Base-by-base conservation (phyloP, 2,113 vertebrate species). In the Halichoerus grypus region DNA sequence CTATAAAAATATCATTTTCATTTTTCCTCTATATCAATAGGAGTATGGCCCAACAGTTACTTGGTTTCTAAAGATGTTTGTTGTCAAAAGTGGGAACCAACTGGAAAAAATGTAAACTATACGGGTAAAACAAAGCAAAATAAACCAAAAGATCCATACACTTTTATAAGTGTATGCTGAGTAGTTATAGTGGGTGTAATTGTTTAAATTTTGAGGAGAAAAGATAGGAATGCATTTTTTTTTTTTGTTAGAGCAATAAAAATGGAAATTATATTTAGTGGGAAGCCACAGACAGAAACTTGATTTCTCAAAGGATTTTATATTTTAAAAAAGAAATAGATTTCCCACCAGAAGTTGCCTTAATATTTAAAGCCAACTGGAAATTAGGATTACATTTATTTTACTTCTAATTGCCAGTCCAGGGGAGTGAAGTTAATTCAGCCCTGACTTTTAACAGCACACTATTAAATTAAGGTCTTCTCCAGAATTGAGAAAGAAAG, bases 181-280 rank as follows among this genome's bases (percentile, higher is more conserved):
- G 1, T 87, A 36, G 26, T 53, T 31, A 36, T 49, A 8, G 14
- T 39, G 15, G 21, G 22, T 91, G 14, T 67, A 61, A 59, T 61
- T 57, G 55, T 57, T 80, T 80, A 85, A 39, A 80, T 81, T 95
- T 93, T 61, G 39, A 86, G 28, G 13, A 93, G 4, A 63, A 4
- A 91, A 59, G 24, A 74, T 49, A 80, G 28, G 18, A 81, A 31
- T 28, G 5, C 15, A 24, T 11, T 8, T n/a, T 49, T 88, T 31
- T n/a, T 46, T 88, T 95, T 77, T 76, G 33, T 71, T 59, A 88
- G 49, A 91, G 51, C 7, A 88, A 76, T 83, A 91, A 82, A 82
- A 82, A 91, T 83, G 36, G 14, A 86, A 86, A 95, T 93, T 21
- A 33, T 1, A 57, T 83, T 86, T n/a, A 71, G 24, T 72, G 12